Evolutionary conservation across 2,113 vertebrate species (phyloP).

Genomic region (Cyprinodon brontotheroides): DNA sequence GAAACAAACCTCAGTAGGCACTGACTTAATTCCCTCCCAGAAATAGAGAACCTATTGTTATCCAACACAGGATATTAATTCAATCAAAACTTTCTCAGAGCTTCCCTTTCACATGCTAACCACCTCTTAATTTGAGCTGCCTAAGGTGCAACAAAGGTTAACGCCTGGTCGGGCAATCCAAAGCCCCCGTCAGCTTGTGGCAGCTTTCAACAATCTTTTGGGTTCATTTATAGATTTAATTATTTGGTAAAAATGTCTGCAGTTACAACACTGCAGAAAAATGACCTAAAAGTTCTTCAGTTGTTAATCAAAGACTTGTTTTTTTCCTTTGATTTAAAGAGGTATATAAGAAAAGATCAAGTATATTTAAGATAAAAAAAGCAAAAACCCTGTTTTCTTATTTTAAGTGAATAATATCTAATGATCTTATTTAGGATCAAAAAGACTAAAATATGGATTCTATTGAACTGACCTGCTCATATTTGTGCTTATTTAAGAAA

Average conservation of each 20-base stretch:
- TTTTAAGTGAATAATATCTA: no score
- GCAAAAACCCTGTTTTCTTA: no score
- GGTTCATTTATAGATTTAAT: neutral
- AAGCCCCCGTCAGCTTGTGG: neutral
- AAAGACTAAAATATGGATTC: no score
- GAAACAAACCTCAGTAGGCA: constrained; percentile 15
- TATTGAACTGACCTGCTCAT: no score
- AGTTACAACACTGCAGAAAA: neutral
- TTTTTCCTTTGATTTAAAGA: no score
- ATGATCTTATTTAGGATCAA: no score
- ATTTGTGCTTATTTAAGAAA: no score
- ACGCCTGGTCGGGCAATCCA: neutral
- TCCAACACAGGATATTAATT: constrained; percentile 4
- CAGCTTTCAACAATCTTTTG: neutral
- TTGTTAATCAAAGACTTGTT: no score
- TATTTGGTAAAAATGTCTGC: neutral
- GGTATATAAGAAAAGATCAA: no score
- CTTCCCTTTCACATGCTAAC: constrained; percentile 1
- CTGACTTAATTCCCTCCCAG: neutral
- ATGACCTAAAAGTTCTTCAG: no score
- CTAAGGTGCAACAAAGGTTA: neutral
- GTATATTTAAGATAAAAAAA: no score
- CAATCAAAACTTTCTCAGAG: constrained; percentile 10
- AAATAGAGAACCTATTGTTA: neutral
- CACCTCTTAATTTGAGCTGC: neutral